Base-by-base conservation (phyloP, 2,797 vertebrate species). In the Astyanax mexicanus region DNA sequence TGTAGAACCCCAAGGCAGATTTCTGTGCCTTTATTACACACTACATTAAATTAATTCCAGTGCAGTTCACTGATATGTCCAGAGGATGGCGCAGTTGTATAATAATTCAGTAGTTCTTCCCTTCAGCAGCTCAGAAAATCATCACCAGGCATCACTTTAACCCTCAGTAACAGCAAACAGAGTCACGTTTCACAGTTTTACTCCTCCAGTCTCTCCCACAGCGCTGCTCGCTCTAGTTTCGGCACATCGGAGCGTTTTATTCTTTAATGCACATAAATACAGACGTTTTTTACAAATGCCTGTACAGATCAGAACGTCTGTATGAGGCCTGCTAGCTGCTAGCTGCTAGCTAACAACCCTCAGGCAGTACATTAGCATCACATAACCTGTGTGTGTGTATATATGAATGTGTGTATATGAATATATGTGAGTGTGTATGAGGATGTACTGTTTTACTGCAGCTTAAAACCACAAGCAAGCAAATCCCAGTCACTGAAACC, bases 31-130 rank as follows among this genome's bases (percentile, higher is more conserved):
- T 45, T 25, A n/a, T 54, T n/a, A n/a, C n/a, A n/a, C n/a, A 49
- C 4, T 6, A 7, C 29, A 2, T 29, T 32, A 49, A 38, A 17
- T 40, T 27, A 29, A 15, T 44, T 57, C 55, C 8, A 45, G 29
- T 27, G 75, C 57, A n/a, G 74, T 85, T 89, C 87, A 88, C 89
- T 83, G 88, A 82, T 82, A 80, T 86, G 84, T 83, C 88, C 91
- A 84, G 61, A 25, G 32, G 92, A 80, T 88, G 91, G 89, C 82
- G 37, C 82, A 71, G 73, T 86, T 84, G 83, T 69, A 23, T 78
- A 79, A 5, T 58, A 80, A 82, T 82, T 66, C 52, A 27, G 54
- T 51, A 21, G 35, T 32, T 77, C 21, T 17, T 66, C 11, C 7
- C 23, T 47, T 23, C 1, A 25, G 1, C 25, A 19, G 52, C 0